A percentile compares a stretch with the other conserved stretches of the same genome.
These are phyloP conservation scores for Zophobas atratus DNA, from an alignment of 1,140 invertebrate species.

Conservation along the genomic window DNA sequence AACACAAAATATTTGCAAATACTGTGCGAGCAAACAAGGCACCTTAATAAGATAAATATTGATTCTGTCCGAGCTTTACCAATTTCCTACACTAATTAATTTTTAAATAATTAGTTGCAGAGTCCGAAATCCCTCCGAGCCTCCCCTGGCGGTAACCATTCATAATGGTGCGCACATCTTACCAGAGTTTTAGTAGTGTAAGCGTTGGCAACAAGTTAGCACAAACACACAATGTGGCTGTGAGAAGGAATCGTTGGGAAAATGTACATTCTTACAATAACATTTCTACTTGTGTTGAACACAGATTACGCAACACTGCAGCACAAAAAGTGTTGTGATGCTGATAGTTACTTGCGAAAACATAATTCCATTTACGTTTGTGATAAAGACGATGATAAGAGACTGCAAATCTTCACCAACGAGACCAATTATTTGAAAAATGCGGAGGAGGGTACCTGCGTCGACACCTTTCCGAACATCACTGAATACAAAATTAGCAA, in stretches of 20 bases:
- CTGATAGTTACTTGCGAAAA: not conserved
- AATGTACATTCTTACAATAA: slow-evolving; percentile 23
- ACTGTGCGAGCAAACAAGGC: not conserved
- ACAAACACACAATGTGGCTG: not conserved
- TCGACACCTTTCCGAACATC: slow-evolving; percentile 7
- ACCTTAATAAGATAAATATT: slow-evolving; percentile 62
- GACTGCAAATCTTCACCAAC: slow-evolving; percentile 32
- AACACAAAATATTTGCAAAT: too few species aligned
- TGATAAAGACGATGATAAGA: slow-evolving; percentile 30
- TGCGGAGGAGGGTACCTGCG: not conserved
- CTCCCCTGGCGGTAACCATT: slow-evolving; percentile 7
- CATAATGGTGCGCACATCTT: slow-evolving; percentile 31
- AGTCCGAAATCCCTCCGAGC: slow-evolving; percentile 14
- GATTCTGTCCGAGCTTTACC: not conserved
- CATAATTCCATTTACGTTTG: slow-evolving; percentile 18
- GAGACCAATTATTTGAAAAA: not conserved
- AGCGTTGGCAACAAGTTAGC: slow-evolving; percentile 18
- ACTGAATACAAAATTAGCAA: slow-evolving; percentile 30
- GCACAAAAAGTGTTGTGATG: slow-evolving; percentile 21
- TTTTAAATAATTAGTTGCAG: slow-evolving; percentile 25
- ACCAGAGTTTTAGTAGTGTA: not conserved
- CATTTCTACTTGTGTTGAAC: slow-evolving; percentile 9
- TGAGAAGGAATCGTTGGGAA: not conserved
- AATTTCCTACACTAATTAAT: slow-evolving; percentile 26
- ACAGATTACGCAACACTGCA: not conserved